These are phyloP conservation scores for Riptortus pedestris DNA, from an alignment of 1,140 invertebrate genomes.

Conservation along the genomic window DNA sequence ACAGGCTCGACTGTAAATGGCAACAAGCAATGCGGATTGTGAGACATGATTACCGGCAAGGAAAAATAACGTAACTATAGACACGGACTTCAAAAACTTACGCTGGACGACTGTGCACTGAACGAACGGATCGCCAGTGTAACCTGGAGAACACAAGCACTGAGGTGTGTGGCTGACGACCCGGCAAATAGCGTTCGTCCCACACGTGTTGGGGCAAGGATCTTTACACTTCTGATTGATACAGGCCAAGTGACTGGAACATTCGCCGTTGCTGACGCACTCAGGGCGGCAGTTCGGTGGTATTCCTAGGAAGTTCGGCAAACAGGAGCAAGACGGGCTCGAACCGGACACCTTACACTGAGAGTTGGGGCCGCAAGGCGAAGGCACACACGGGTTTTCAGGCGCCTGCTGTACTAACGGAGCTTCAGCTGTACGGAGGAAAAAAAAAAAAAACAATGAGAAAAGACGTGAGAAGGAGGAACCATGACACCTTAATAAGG, in stretches of 20 bases:
- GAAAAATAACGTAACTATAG: background rate
- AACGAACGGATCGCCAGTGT: slow-evolving; percentile 62
- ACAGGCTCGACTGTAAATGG: slow-evolving; percentile 34
- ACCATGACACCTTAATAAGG: background rate
- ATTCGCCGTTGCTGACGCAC: slow-evolving; percentile 46
- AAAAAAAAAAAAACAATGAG: slow-evolving; percentile 12
- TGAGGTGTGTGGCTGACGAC: slow-evolving; percentile 54
- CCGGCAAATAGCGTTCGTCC: slow-evolving; percentile 50
- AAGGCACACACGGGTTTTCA: slow-evolving; percentile 42
- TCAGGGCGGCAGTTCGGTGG: slow-evolving; percentile 45
- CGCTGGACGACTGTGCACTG: slow-evolving; percentile 47
- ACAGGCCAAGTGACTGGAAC: slow-evolving; percentile 43
- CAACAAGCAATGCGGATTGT: background rate
- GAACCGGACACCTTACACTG: slow-evolving; percentile 47
- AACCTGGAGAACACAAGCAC: slow-evolving; percentile 54
- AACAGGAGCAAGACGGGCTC: slow-evolving; percentile 48
- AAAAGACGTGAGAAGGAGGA: background rate
- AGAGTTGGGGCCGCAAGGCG: slow-evolving; percentile 55
- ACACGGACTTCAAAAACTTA: slow-evolving; percentile 36
- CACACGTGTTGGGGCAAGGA: slow-evolving; percentile 47
- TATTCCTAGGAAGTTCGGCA: slow-evolving; percentile 39
- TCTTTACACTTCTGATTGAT: slow-evolving; percentile 46
- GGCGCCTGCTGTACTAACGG: slow-evolving; percentile 34
- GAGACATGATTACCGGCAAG: background rate
- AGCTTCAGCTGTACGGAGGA: slow-evolving; percentile 30